A percentile compares a stretch with the other conserved stretches of the same genome.
These are phyloP conservation scores for Drosophila nigritarsus DNA, from an alignment of 2,888 invertebrate genomes.

Conservation along the genomic window DNA sequence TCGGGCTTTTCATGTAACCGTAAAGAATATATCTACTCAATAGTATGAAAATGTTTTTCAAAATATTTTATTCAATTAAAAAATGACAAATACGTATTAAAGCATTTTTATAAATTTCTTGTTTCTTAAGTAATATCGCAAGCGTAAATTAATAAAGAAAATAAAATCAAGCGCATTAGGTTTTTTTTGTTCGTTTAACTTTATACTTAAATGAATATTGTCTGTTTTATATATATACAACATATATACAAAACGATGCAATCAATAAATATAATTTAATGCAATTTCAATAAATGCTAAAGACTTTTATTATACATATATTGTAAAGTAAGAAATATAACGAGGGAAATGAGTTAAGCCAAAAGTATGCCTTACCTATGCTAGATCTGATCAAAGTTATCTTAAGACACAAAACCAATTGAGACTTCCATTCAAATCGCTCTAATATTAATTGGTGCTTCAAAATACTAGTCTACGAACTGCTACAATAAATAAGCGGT, in stretches of 20 bases:
- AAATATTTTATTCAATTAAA: conserved; percentile 33
- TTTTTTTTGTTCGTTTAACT: conserved; percentile 26
- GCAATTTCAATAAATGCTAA: conserved; percentile 56
- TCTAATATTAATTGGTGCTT: conserved; percentile 2
- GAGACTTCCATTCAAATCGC: neutral
- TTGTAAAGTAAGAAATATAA: neutral
- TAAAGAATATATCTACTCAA: conserved; percentile 18
- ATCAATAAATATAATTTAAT: conserved; percentile 79
- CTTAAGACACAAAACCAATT: neutral
- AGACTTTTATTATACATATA: neutral
- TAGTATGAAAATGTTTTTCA: conserved; percentile 32
- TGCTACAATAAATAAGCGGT: conserved; percentile 35
- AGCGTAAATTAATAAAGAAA: conserved; percentile 31
- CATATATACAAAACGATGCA: conserved; percentile 60
- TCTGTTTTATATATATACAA: conserved; percentile 58
- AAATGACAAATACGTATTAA: conserved; percentile 42
- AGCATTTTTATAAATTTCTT: conserved; percentile 47
- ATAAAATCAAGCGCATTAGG: conserved; percentile 31
- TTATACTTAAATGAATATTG: conserved; percentile 33
- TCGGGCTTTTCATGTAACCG: conserved; percentile 1
- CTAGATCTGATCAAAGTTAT: neutral
- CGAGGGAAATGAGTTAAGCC: neutral
- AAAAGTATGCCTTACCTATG: too few species aligned
- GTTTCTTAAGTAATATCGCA: conserved; percentile 42
- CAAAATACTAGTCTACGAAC: neutral